phyloP scores from a whole-genome alignment of 2,888 invertebrate genomes.

The Conops quadrifasciatus region DNA sequence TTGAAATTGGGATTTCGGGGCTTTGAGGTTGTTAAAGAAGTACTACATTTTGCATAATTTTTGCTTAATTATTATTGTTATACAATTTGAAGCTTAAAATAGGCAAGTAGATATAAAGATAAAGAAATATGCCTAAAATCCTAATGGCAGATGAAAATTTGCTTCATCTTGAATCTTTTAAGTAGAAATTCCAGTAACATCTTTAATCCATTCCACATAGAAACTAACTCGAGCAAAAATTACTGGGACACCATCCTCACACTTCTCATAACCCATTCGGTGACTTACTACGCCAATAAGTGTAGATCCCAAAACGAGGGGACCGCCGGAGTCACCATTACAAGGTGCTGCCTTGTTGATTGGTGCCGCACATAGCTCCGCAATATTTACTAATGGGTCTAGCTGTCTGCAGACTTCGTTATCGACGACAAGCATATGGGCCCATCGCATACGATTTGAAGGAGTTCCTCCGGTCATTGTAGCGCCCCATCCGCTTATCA shows the following conservation, averaged over 20 bases:
- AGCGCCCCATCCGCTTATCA: not conserved
- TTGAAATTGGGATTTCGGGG: no score
- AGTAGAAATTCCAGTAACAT: not conserved
- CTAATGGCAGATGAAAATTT: no score
- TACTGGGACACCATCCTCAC: not conserved
- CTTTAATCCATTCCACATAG: not conserved
- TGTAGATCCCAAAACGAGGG: not conserved
- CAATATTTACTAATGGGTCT: not conserved
- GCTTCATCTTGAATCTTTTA: not conserved
- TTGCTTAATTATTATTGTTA: no score
- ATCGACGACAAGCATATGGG: not conserved
- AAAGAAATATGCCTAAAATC: no score
- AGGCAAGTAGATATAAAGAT: no score
- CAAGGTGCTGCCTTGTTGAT: not conserved
- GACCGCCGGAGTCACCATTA: constrained; percentile 1
- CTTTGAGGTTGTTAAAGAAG: no score
- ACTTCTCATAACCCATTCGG: not conserved
- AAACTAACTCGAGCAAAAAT: not conserved
- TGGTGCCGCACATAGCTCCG: not conserved
- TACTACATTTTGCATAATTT: no score
- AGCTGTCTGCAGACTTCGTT: not conserved
- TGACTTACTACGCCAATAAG: not conserved
- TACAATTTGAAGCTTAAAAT: no score
- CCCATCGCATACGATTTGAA: not conserved
- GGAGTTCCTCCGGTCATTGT: not conserved